Evolutionary conservation across 2,113 vertebrate genomes (phyloP).

Genomic region (Arvicanthis niloticus): DNA sequence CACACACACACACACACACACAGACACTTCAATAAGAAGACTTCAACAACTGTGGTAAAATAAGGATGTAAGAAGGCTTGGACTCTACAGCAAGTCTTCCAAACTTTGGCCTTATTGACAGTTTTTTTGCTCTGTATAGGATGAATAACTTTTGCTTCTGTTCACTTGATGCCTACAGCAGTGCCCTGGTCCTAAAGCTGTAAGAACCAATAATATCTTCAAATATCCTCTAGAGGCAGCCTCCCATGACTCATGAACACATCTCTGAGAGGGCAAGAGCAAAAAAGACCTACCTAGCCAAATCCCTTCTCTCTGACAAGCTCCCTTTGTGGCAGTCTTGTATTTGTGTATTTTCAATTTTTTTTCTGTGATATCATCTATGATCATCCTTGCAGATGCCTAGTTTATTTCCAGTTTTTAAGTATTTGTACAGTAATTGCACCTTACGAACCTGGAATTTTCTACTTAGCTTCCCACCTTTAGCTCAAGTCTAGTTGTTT

Average conservation of each 20-base stretch:
- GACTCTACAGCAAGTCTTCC: not conserved
- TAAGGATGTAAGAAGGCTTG: not conserved
- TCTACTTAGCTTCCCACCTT: not conserved
- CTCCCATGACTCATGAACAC: not conserved
- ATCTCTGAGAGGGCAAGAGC: not conserved
- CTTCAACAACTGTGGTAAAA: not conserved
- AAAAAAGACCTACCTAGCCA: not conserved
- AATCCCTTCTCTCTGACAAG: not conserved
- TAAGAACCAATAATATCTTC: not conserved
- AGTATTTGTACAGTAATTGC: not conserved
- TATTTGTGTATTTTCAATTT: not conserved
- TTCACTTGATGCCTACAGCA: not conserved
- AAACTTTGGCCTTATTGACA: not conserved
- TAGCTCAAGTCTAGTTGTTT: not conserved
- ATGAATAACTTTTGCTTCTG: not conserved
- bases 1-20: not conserved
- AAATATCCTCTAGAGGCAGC: not conserved
- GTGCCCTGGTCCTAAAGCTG: not conserved
- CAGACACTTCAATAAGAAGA: not conserved
- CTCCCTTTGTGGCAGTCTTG: not conserved
- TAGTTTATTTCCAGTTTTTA: not conserved
- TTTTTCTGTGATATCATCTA: not conserved
- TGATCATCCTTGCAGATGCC: not conserved
- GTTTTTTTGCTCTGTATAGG: not conserved
- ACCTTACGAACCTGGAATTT: not conserved